Percentiles rank a stretch among this genome's conserved stretches.
Evolutionary conservation across 23 tunicate species (phyloP).

Genomic region (Botrylloides violaceus): DNA sequence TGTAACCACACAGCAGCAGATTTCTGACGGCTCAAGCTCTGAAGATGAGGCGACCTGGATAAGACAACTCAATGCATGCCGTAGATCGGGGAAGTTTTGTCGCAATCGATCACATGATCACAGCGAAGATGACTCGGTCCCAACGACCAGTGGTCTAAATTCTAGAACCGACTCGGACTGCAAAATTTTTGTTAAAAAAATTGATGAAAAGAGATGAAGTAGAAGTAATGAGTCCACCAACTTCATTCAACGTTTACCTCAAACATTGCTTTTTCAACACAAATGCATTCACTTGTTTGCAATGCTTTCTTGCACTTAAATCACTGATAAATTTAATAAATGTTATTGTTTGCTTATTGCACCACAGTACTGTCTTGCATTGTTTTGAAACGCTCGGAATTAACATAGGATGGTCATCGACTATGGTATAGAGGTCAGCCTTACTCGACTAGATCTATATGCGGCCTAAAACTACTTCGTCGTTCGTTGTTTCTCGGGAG

Average conservation of each 20-base stretch:
- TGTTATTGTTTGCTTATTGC: slow-evolving; percentile 15
- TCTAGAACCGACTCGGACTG: background rate
- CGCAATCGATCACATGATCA: background rate
- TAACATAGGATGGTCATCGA: no score
- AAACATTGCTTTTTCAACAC: no score
- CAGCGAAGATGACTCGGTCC: background rate
- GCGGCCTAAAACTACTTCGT: no score
- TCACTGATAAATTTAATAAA: slow-evolving; percentile 12
- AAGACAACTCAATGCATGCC: background rate
- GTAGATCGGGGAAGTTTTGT: background rate
- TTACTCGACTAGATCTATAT: no score
- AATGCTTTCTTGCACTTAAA: slow-evolving; percentile 15
- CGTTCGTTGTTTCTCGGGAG: no score
- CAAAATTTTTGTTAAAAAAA: background rate
- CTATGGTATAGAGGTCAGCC: no score
- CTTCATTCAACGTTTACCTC: no score
- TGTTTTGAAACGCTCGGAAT: no score
- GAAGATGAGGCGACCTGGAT: background rate
- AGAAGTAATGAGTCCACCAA: no score
- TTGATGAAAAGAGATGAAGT: no score
- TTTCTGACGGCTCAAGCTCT: background rate
- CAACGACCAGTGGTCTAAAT: background rate
- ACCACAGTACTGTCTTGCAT: no score
- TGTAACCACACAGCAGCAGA: background rate
- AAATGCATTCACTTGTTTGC: background rate